Percentiles rank a stretch among this genome's conserved stretches.
Conservation (phyloP, 2,797 vertebrate genomes). For the Crenuchus spilurus region DNA sequence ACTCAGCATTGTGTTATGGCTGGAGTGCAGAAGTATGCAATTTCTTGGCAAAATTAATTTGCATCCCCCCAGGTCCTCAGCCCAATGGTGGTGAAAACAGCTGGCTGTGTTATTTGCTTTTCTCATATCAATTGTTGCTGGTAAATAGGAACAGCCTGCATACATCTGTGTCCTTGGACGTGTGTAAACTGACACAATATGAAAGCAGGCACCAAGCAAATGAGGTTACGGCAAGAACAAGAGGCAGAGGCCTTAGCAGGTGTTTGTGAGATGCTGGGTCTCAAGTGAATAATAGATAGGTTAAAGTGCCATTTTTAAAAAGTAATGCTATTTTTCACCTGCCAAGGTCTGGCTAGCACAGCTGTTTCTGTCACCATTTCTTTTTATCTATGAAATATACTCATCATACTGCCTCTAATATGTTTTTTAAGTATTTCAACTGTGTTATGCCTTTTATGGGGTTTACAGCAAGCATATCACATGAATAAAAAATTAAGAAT, state of each 20-base stretch:
- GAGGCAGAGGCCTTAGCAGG: slow-evolving; percentile 30
- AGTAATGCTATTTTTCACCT: background rate
- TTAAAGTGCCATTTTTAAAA: background rate
- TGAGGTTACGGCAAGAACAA: slow-evolving; percentile 38
- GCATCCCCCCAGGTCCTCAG: slow-evolving; percentile 30
- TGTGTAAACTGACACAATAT: slow-evolving; percentile 2
- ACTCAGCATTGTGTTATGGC: slow-evolving; percentile 44
- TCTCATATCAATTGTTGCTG: slow-evolving; percentile 10
- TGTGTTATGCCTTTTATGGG: too few species aligned
- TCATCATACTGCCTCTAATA: too few species aligned
- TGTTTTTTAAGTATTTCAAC: too few species aligned
- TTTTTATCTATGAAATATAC: too few species aligned
- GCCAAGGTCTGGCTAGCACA: background rate
- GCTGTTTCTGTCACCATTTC: too few species aligned
- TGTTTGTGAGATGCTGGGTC: slow-evolving; percentile 16
- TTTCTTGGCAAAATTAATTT: slow-evolving; percentile 51
- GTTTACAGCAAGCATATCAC: too few species aligned
- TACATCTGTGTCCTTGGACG: slow-evolving; percentile 39
- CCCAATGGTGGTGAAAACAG: slow-evolving; percentile 30
- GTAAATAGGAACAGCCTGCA: slow-evolving; percentile 33
- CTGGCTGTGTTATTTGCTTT: slow-evolving; percentile 45
- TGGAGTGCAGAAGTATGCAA: slow-evolving; percentile 36
- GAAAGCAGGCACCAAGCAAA: slow-evolving; percentile 35
- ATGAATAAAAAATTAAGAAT: too few species aligned
- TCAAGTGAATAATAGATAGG: slow-evolving; percentile 16